These are phyloP conservation scores for Synanthedon formicaeformis DNA, from an alignment of 2,888 invertebrate species.

Conservation along the genomic window DNA sequence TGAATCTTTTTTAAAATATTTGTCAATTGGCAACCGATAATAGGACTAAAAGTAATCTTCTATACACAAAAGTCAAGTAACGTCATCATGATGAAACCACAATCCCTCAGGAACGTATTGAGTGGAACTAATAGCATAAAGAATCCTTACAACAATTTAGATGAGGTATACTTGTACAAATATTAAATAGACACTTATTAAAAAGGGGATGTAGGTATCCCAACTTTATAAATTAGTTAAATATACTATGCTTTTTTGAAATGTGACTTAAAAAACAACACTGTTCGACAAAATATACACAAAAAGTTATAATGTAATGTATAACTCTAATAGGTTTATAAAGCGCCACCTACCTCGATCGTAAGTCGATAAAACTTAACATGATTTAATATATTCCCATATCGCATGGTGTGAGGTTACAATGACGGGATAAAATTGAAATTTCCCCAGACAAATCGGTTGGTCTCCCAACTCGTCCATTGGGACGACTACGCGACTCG, in stretches of 20 bases:
- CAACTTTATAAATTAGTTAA: no score
- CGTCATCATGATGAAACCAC: no score
- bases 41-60: no score
- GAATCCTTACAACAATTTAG: not conserved
- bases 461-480: slow-evolving; percentile 6
- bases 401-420: slow-evolving; percentile 33
- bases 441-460: slow-evolving; percentile 27
- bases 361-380: slow-evolving; percentile 13
- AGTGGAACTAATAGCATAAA: no score
- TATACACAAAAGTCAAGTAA: no score
- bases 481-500: slow-evolving; percentile 6
- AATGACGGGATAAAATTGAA: slow-evolving; percentile 17
- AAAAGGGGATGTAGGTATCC: not conserved
- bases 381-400: slow-evolving; percentile 26
- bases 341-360: slow-evolving; percentile 12
- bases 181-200: not conserved
- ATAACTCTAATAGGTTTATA: not conserved
- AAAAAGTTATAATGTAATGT: not conserved
- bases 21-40: no score
- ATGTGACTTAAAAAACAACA: no score
- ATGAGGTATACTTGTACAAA: not conserved
- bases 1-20: no score
- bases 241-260: no score
- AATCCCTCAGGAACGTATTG: no score
- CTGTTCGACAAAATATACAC: no score